phyloP scores from a whole-genome alignment of 2,888 invertebrate species.

The Hirtodrosophila duncani region DNA sequence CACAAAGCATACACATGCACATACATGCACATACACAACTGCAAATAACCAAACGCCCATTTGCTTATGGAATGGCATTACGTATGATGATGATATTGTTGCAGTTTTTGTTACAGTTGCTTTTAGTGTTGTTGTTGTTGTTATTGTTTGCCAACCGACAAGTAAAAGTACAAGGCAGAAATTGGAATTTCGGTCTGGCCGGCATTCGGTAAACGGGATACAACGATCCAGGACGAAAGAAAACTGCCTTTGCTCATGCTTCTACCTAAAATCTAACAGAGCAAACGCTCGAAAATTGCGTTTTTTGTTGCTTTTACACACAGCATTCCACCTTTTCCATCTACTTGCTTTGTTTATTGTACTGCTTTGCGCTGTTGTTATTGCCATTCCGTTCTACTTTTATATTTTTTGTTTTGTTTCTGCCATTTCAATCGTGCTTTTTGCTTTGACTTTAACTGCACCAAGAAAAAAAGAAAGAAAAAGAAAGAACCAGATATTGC shows the following conservation, averaged over 20 bases:
- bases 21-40: too few relatives aligned
- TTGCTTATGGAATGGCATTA: conserved; percentile 32
- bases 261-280: too few relatives aligned
- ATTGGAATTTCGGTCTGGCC: conserved; percentile 9
- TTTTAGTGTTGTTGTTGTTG: conserved; percentile 13
- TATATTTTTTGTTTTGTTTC: conserved; percentile 38
- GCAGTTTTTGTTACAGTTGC: conserved; percentile 9
- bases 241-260: too few relatives aligned
- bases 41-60: too few relatives aligned
- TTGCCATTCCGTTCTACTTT: conserved; percentile 13
- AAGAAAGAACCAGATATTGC: conserved; percentile 14
- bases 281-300: too few relatives aligned
- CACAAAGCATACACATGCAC: conserved; percentile 1
- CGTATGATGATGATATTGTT: conserved; percentile 25
- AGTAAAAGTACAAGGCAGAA: conserved; percentile 3
- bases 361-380: conserved; percentile 14
- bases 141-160: conserved; percentile 13
- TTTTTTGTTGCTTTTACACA: conserved; percentile 7
- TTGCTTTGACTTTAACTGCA: conserved; percentile 65
- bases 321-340: conserved; percentile 1
- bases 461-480: conserved; percentile 10
- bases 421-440: conserved; percentile 69
- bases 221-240: too few relatives aligned
- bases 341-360: conserved; percentile 1
- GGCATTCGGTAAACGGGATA: background rate